Conservation (phyloP, 1,140 invertebrate genomes). For the Mycetomoellerius zeteki region DNA sequence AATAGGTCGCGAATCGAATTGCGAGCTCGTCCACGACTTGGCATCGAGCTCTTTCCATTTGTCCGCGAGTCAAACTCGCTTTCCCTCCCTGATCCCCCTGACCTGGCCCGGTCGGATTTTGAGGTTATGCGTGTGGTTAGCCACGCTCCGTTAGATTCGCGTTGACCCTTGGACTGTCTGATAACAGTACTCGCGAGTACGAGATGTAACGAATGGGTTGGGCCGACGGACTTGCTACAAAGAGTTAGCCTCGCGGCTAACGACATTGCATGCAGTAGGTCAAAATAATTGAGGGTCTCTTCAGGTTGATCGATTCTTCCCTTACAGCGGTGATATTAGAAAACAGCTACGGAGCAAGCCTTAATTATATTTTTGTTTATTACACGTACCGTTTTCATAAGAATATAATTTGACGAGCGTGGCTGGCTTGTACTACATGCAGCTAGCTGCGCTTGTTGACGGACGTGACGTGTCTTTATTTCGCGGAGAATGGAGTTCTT, state of each 20-base stretch:
- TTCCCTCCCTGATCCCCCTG: not conserved
- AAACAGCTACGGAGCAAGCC: not conserved
- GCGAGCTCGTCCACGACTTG: not conserved
- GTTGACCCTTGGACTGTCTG: constrained; percentile 40
- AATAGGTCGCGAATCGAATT: constrained; percentile 8
- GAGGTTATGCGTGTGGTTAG: constrained; percentile 28
- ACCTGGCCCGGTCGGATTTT: constrained; percentile 25
- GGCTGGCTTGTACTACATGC: not conserved
- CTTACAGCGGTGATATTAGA: not conserved
- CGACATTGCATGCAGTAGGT: constrained; percentile 21
- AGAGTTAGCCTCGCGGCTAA: not conserved
- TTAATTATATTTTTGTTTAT: constrained; percentile 19
- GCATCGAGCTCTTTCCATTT: not conserved
- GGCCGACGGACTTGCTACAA: not conserved
- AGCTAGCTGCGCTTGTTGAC: not conserved
- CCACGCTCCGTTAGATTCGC: constrained; percentile 17
- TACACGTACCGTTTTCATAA: not conserved
- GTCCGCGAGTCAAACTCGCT: not conserved
- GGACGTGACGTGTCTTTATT: constrained; percentile 14
- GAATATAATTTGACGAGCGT: not conserved
- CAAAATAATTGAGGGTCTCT: constrained; percentile 30
- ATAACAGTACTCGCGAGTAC: constrained; percentile 42
- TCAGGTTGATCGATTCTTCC: constrained; percentile 21
- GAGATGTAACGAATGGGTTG: constrained; percentile 37
- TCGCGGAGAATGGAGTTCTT: not conserved